Evolutionary conservation across 2,888 invertebrate species (phyloP).

Genomic region (Limenitis camilla): DNA sequence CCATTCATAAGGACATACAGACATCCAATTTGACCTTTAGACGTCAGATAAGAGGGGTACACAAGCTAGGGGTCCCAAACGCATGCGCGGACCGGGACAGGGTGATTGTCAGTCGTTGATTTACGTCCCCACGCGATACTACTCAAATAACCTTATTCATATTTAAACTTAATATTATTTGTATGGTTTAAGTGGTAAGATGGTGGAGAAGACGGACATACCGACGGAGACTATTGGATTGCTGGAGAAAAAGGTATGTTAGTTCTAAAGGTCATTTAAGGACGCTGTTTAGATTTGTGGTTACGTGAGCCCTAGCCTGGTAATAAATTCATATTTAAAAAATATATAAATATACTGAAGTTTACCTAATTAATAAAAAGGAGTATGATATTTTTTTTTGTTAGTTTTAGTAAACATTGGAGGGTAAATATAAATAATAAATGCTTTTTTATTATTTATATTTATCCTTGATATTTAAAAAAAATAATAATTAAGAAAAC

Average conservation of each 20-base stretch:
- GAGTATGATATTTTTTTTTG: too few species aligned
- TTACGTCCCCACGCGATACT: conserved; percentile 12
- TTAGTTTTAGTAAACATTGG: too few species aligned
- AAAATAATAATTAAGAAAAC: too few species aligned
- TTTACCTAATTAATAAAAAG: too few species aligned
- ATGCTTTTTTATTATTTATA: too few species aligned
- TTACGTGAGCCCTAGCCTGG: neutral
- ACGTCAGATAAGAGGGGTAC: conserved; percentile 4
- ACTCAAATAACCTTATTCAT: conserved; percentile 5
- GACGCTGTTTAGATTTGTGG: conserved; percentile 2
- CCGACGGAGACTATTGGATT: conserved; percentile 54
- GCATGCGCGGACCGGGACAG: conserved; percentile 19
- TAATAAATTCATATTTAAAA: too few species aligned
- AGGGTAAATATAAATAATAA: too few species aligned
- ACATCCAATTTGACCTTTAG: neutral
- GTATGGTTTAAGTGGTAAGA: conserved; percentile 29
- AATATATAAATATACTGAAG: too few species aligned
- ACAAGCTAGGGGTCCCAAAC: conserved; percentile 15
- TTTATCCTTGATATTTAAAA: too few species aligned
- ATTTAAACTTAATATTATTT: conserved; percentile 7
- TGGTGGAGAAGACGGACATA: conserved; percentile 41
- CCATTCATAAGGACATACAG: too few species aligned
- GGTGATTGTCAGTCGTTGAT: conserved; percentile 17
- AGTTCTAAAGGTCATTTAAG: conserved; percentile 51
- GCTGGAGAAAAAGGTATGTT: conserved; percentile 63